Percentiles rank a stretch among this genome's conserved stretches.
Evolutionary conservation across 2,888 invertebrate species (phyloP).

Genomic region (Periphyllus acericola): DNA sequence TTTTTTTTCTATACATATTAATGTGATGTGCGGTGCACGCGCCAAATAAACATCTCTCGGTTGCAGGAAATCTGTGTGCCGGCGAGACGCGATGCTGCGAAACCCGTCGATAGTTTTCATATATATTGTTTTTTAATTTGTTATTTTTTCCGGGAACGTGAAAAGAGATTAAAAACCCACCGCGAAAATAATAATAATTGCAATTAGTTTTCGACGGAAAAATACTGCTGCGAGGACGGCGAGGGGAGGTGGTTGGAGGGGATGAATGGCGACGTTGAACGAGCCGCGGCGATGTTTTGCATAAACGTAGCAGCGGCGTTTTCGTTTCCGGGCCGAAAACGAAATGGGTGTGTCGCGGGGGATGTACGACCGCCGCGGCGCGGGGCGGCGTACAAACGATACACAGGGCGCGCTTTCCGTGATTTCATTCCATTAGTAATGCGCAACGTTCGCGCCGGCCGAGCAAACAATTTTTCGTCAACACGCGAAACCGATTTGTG

Average conservation of each 20-base stretch:
- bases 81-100: no score
- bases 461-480: conserved; percentile 24
- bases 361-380: no score
- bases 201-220: neutral
- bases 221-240: no score
- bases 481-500: conserved; percentile 46
- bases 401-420: conserved; percentile 1
- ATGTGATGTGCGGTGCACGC: no score
- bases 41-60: no score
- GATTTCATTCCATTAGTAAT: conserved; percentile 52
- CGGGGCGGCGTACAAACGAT: neutral
- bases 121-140: neutral
- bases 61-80: no score
- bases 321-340: conserved; percentile 28
- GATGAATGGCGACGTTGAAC: neutral
- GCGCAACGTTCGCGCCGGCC: neutral
- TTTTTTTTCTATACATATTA: no score
- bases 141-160: no score
- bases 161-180: neutral
- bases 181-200: neutral
- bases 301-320: neutral
- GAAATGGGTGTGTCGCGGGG: conserved; percentile 22
- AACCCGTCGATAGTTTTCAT: neutral
- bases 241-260: no score
- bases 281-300: neutral